Conservation (phyloP, 2,113 vertebrate genomes). For the Lontra canadensis region DNA sequence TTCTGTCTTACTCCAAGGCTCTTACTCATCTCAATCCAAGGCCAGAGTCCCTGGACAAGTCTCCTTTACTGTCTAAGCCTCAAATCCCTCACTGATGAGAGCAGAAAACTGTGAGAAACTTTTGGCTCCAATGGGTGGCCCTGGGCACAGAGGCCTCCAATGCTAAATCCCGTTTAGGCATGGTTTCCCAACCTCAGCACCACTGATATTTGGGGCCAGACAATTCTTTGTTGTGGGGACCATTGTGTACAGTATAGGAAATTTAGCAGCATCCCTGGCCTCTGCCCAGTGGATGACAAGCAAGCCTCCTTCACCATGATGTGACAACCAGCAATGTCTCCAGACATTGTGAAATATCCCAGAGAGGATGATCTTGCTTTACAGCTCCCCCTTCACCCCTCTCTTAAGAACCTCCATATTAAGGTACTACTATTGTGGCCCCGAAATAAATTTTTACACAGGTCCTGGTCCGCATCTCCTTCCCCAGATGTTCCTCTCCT, state of each 20-base stretch:
- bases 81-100: not conserved
- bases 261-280: not conserved
- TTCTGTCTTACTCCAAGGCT: not conserved
- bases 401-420: not conserved
- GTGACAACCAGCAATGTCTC: not conserved
- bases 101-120: not conserved
- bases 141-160: not conserved
- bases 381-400: too few relatives aligned
- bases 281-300: not conserved
- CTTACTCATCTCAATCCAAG: not conserved
- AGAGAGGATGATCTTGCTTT: not conserved
- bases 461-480: not conserved
- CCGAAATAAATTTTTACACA: not conserved
- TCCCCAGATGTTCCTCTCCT: not conserved
- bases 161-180: not conserved
- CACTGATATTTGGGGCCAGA: too few relatives aligned
- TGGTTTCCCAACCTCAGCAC: not conserved
- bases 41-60: not conserved
- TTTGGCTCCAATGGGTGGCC: not conserved
- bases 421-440: not conserved
- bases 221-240: not conserved
- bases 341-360: not conserved
- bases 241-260: not conserved
- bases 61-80: not conserved
- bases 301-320: not conserved